Evolutionary conservation across 2,888 invertebrate genomes (phyloP), one percentile per base, ranked within the genome.

Genomic region (Drosophila greeni): DNA sequence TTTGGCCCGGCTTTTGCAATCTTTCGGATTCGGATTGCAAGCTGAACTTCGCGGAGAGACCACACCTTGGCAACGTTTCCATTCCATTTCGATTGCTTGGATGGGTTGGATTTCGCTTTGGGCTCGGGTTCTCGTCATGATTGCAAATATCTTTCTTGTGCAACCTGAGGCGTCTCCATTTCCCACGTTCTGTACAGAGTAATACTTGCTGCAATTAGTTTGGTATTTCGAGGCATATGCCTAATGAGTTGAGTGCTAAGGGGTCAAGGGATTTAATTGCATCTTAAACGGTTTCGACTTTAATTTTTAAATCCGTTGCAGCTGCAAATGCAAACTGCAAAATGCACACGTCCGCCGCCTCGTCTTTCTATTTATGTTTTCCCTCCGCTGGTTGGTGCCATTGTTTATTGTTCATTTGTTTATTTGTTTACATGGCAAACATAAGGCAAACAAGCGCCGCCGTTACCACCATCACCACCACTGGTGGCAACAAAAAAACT

Each of bases 161-260:
- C 75, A 78, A 79, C 74, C 62, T 45, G 84, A 80, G 64, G 82
- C 82, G 79, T 84, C 82, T 84, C 68, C 82, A 74, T 79, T 79
- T 82, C 84, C 74, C 79, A 82, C 84, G 74, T 69, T 70, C 47
- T 64, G 16, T 26, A 23, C n/a, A n/a, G n/a, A n/a, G n/a, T n/a
- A n/a, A n/a, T n/a, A n/a, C n/a, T n/a, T n/a, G n/a, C n/a, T n/a
- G 64, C 67, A 80, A 81, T 77, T 66, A 66, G 53, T 57, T 70
- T 47, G 45, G 39, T 45, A 55, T 65, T 64, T 66, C 26, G 54
- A 66, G 45, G n/a, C 61, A 60, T 45, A 60, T 45, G 59, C 59
- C 42, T 58, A 34, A 58, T 56, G 55, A 56, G 55, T 33, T 34
- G 58, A 58, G 62, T 64, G 52, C n/a, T n/a, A n/a, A n/a, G 64